Conservation (phyloP, 2,888 invertebrate species). For the Mactromeris polynyma region DNA sequence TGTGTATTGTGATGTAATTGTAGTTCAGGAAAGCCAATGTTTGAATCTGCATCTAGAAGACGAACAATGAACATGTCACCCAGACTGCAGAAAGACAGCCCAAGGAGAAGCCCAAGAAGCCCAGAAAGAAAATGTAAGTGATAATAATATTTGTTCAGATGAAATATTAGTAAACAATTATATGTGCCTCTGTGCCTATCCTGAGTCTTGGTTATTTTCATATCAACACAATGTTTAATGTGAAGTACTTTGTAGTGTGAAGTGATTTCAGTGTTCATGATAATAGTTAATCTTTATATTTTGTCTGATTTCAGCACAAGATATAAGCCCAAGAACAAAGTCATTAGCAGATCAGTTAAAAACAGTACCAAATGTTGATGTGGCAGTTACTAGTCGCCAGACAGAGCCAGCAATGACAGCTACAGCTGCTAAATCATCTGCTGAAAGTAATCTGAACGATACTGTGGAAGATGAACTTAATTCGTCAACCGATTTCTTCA, state of each 20-base stretch:
- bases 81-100: slow-evolving; percentile 52
- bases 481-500: slow-evolving; percentile 73
- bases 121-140: slow-evolving; percentile 58
- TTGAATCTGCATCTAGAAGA: slow-evolving; percentile 64
- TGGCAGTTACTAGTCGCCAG: background rate
- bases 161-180: no score
- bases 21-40: slow-evolving; percentile 50
- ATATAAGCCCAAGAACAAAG: slow-evolving; percentile 52
- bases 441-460: slow-evolving; percentile 32
- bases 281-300: background rate
- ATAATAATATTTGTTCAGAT: background rate
- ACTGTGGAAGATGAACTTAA: slow-evolving; percentile 66
- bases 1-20: background rate
- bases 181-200: no score
- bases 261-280: background rate
- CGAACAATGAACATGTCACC: slow-evolving; percentile 60
- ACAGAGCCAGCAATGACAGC: slow-evolving; percentile 15
- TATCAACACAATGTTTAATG: no score
- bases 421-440: background rate
- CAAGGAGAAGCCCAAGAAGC: slow-evolving; percentile 48
- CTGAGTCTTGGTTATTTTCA: no score
- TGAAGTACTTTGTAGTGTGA: no score
- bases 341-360: slow-evolving; percentile 60
- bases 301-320: slow-evolving; percentile 9
- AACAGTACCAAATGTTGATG: background rate